Evolutionary conservation across 1,140 invertebrate genomes (phyloP), one percentile per base, ranked within the genome.

Genomic region (Euschistus heros): DNA sequence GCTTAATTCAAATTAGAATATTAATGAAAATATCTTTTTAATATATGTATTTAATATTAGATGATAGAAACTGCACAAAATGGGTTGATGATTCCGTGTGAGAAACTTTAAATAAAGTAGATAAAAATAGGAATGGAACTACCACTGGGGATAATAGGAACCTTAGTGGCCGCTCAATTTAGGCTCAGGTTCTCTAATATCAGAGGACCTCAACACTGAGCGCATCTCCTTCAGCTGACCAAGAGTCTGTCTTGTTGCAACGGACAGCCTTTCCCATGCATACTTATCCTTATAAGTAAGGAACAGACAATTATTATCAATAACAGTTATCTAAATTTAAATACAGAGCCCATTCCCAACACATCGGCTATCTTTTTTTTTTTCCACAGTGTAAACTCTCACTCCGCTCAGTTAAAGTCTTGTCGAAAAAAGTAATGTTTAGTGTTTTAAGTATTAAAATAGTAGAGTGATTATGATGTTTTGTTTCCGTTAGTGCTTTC

Each of bases 171-270:
- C 13, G 52, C 17, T 13, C 13, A 18, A 10, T 26, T 57, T 24
- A 57, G 6, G 2, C 24, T 57, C 22, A 24, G 5, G 24, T 57
- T 57, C 54, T 57, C 18, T 26, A 57, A 57, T 27, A 57, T 15
- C 3, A 57, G 14, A 57, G 24, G 54, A 57, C 24, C 3, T 24
- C 2, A 57, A 57, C 24, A 57, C 54, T 57, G 54, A 57, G 54
- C 24, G n/a, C 18, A 24, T 42, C 37, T 61, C 22, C 30, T 37
- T 44, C 70, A 70, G 73, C 73, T 75, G 74, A 72, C 74, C 75
- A 72, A 73, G 72, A 75, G 75, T 74, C 74, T 76, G 75, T 76
- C 75, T 70, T 72, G 71, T 63, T 67, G 75, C 75, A 75, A 73
- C 72, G 74, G 74, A 69, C 73, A 74, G 72, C 75, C 65, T 67